These are phyloP conservation scores for Clunio marinus DNA, from an alignment of 2,888 invertebrate genomes.

Conservation along the genomic window DNA sequence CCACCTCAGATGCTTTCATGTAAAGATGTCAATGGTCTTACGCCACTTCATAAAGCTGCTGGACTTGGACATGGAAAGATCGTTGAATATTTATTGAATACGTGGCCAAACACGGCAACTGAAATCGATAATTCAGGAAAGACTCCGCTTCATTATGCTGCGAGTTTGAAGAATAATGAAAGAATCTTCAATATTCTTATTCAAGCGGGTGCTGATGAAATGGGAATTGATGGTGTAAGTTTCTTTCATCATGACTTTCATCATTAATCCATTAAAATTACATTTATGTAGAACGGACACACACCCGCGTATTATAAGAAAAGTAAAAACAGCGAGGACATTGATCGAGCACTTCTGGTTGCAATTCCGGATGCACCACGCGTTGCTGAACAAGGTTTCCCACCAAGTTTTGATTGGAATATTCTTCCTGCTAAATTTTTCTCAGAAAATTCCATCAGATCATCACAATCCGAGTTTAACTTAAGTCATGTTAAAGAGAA, in stretches of 20 bases:
- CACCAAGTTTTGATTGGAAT: constrained; percentile 69
- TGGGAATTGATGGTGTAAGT: constrained; percentile 75
- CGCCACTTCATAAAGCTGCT: constrained; percentile 84
- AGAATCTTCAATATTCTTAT: constrained; percentile 73
- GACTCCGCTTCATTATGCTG: constrained; percentile 85
- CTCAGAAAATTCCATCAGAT: neutral
- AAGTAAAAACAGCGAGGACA: constrained; percentile 60
- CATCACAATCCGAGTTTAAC: constrained; percentile 19
- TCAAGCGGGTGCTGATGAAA: constrained; percentile 78
- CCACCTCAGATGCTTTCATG: constrained; percentile 68
- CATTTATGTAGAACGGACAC: constrained; percentile 69
- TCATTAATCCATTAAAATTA: constrained; percentile 39
- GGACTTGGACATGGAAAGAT: constrained; percentile 74
- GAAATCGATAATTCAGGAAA: constrained; percentile 76
- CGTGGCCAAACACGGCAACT: constrained; percentile 65
- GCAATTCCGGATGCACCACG: constrained; percentile 78
- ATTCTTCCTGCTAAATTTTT: constrained; percentile 52
- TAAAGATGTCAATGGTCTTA: constrained; percentile 75
- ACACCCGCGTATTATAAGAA: constrained; percentile 75
- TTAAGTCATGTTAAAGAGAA: constrained; percentile 43
- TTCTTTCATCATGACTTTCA: neutral
- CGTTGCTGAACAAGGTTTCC: constrained; percentile 65
- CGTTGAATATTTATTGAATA: constrained; percentile 66
- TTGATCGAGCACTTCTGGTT: constrained; percentile 67
- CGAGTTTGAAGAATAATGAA: constrained; percentile 71